These are phyloP conservation scores for Carterocephalus palaemon DNA, from an alignment of 2,888 invertebrate genomes.

Conservation along the genomic window DNA sequence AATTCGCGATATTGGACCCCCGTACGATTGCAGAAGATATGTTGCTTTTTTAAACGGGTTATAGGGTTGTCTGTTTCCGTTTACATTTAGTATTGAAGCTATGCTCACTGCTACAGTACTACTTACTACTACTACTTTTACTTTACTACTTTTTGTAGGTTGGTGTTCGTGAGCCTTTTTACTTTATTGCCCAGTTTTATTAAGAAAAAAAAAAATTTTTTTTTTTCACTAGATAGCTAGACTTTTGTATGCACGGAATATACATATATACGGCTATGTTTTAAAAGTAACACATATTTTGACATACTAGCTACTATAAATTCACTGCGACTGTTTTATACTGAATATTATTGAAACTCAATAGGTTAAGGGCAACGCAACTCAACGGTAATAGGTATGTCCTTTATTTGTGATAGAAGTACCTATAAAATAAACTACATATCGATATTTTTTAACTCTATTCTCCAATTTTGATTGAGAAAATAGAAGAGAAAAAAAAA, in stretches of 20 bases:
- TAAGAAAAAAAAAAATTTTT: neutral
- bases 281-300: constrained; percentile 3
- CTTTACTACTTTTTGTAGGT: constrained; percentile 6
- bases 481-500: neutral
- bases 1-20: constrained; percentile 33
- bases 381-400: neutral
- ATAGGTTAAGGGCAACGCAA: constrained; percentile 2
- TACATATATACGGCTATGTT: no score
- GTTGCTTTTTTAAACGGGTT: constrained; percentile 35
- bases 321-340: constrained; percentile 3
- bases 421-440: no score
- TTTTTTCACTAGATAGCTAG: constrained; percentile 5
- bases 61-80: constrained; percentile 14
- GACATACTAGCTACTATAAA: constrained; percentile 2
- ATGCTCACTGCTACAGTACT: no score
- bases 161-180: constrained; percentile 17
- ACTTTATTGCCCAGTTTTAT: constrained; percentile 9
- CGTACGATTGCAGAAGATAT: constrained; percentile 27
- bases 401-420: no score
- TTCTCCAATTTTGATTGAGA: no score
- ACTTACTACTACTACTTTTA: no score
- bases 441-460: no score
- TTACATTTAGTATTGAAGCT: constrained; percentile 12
- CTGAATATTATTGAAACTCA: neutral
- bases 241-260: constrained; percentile 11